These are phyloP conservation scores for Cosmorhoe ocellata DNA, from an alignment of 2,888 invertebrate species.

Conservation along the genomic window DNA sequence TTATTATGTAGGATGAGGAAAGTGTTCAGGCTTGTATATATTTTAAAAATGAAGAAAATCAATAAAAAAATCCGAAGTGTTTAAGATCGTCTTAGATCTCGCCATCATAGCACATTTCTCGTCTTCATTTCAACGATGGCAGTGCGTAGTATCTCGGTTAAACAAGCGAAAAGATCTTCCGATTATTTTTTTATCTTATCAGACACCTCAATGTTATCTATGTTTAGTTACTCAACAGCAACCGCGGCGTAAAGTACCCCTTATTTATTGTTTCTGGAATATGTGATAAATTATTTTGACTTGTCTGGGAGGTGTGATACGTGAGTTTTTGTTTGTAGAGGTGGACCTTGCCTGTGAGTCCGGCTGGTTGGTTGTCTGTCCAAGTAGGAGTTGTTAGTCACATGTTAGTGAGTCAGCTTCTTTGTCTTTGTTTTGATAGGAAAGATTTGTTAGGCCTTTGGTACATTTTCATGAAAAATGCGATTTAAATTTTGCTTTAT, in stretches of 20 bases:
- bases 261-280: constrained; percentile 24
- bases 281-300: constrained; percentile 26
- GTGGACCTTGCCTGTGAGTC: background rate
- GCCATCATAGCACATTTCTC: constrained; percentile 4
- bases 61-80: background rate
- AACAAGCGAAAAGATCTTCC: constrained; percentile 58
- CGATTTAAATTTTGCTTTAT: too few species aligned
- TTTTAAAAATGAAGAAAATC: too few species aligned
- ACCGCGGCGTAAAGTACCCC: constrained; percentile 21
- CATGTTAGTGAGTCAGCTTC: constrained; percentile 9
- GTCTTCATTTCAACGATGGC: constrained; percentile 8
- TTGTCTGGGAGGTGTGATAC: constrained; percentile 12
- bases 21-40: too few species aligned
- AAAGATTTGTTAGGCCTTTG: constrained; percentile 6
- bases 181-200: constrained; percentile 69
- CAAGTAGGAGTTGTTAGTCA: constrained; percentile 4
- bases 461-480: background rate
- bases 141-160: constrained; percentile 35
- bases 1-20: too few species aligned
- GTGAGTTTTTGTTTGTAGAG: constrained; percentile 11
- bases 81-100: background rate
- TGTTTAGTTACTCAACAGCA: constrained; percentile 31
- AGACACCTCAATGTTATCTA: constrained; percentile 33
- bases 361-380: background rate
- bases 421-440: constrained; percentile 7